These are phyloP conservation scores for Hiodon alosoides DNA, from an alignment of 2,113 vertebrate genomes.

Conservation along the genomic window DNA sequence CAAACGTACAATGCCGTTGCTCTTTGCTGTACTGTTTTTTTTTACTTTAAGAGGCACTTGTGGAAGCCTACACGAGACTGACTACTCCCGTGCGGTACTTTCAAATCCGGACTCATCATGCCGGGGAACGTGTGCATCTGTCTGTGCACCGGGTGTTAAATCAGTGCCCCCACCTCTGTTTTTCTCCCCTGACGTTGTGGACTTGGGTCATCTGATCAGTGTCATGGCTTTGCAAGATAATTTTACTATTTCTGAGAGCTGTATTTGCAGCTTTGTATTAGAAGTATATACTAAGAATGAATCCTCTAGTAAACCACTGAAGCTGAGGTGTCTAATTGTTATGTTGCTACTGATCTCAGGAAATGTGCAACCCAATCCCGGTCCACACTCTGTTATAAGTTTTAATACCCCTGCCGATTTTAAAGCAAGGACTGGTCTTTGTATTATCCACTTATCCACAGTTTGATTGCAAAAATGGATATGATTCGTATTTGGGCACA, in stretches of 20 bases:
- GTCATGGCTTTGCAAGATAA: background rate
- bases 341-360: background rate
- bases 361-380: background rate
- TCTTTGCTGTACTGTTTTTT: background rate
- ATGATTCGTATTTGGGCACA: background rate
- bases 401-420: background rate
- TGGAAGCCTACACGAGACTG: background rate
- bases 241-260: background rate
- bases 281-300: background rate
- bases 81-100: slow-evolving; percentile 1
- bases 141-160: background rate
- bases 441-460: background rate
- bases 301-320: background rate
- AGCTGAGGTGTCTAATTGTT: background rate
- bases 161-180: background rate
- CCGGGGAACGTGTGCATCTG: slow-evolving; percentile 1
- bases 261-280: background rate
- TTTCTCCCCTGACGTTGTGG: background rate
- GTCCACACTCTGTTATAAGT: background rate
- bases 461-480: background rate
- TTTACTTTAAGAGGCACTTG: background rate
- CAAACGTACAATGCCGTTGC: slow-evolving; percentile 1
- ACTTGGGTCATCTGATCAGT: background rate
- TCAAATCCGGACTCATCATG: background rate
- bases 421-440: background rate